Evolutionary conservation across 2,797 vertebrate genomes (phyloP).

Genomic region (Tiaroga cobitis): DNA sequence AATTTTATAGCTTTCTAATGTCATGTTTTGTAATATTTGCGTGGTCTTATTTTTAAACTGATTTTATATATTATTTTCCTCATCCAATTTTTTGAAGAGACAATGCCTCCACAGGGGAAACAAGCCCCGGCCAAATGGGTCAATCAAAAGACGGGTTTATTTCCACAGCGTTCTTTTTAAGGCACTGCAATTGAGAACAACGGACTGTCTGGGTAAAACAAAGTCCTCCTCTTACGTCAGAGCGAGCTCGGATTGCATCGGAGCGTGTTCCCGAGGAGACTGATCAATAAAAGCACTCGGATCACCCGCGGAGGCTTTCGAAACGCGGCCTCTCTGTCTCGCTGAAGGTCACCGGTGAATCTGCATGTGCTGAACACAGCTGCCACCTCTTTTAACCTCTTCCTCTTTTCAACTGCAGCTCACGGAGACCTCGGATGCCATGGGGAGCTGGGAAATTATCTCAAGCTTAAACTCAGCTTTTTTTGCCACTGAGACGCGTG

Average conservation of each 20-base stretch:
- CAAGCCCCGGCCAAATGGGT: neutral
- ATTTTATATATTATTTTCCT: no score
- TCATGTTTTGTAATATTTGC: neutral
- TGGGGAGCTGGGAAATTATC: neutral
- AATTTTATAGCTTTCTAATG: neutral
- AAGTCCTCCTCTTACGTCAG: constrained; percentile 47
- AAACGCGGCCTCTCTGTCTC: constrained; percentile 57
- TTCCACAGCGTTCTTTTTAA: constrained; percentile 29
- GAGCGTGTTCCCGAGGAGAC: constrained; percentile 54
- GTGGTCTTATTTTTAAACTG: neutral
- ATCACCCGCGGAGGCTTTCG: constrained; percentile 64
- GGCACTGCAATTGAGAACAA: constrained; percentile 22
- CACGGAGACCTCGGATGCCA: neutral
- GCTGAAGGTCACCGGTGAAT: constrained; percentile 72
- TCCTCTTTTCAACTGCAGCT: neutral
- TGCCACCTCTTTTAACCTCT: constrained; percentile 63
- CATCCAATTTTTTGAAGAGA: neutral
- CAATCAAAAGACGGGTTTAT: neutral
- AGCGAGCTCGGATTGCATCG: constrained; percentile 56
- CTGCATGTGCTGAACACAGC: constrained; percentile 62
- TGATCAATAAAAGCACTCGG: constrained; percentile 70
- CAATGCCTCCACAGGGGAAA: neutral
- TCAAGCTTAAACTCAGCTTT: neutral
- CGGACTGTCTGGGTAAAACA: constrained; percentile 53
- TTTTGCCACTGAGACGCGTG: constrained; percentile 26